Evolutionary conservation across 1,140 invertebrate species (phyloP), one percentile per base, ranked within the genome.

Genomic region (Papilio aristodemus): DNA sequence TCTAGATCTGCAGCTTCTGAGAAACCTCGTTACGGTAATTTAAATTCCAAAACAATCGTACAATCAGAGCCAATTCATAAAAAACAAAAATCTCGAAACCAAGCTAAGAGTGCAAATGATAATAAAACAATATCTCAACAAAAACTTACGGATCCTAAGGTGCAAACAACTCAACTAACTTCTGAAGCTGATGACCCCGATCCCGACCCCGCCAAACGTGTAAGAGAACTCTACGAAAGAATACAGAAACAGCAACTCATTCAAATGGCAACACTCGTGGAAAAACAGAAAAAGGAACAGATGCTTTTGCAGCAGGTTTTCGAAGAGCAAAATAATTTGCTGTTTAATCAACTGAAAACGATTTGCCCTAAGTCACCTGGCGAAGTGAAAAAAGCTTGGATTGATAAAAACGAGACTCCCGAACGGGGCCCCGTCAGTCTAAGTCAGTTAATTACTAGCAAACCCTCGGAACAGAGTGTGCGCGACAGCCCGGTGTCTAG

Each of bases 221-320:
- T 91, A 1, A 71, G 84, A 43, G 86, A 91, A 68, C 75, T 91
- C 0, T 91, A 91, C 46, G 88, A 92, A 66, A 93, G 94, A 75
- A 92, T 94, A 71, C 92, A 94, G 76, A 92, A 93, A 54, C 91
- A 93, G 68, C 93, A 94, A 71, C 89, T 93, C n/a, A 87, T 88
- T 32, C 92, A 94, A 80, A 93, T 94, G 92, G 81, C 84, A 0
- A 92, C 90, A 39, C 73, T 94, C 54, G 84, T 94, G 4, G 90
- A 92, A 60, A 92, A 93, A 39, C 93, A 94, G 74, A 92, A 93
- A 67, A 91, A 86, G 10, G 94, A 94, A 73, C 93, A 94, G 73
- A 76, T 91, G 14, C 77, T 92, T 2, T 83, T 94, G 46, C 93
- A 94, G 72, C 91, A 94, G 72, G 90, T 93, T 36, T 94, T 94